Base-by-base conservation (phyloP, 2,113 vertebrate genomes). In the Sinocyclocheilus grahami region DNA sequence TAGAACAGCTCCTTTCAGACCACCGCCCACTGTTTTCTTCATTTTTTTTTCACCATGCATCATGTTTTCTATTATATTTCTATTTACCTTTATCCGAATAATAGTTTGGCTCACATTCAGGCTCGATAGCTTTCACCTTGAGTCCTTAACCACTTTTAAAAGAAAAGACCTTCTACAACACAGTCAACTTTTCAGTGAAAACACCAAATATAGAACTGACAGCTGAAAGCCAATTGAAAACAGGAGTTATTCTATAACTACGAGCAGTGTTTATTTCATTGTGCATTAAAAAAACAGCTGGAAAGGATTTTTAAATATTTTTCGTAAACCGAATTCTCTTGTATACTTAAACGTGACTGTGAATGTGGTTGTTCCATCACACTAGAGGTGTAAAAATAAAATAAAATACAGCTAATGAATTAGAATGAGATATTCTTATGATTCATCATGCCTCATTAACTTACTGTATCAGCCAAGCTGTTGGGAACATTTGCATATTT, bases 331-430 rank as follows among this genome's bases (percentile, higher is more conserved):
- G 4, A 37, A 22, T 62, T 22, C 11, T 80, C 12, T 42, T 24
- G 65, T 6, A 81, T 60, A n/a, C 14, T 48, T 53, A 53, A 67
- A n/a, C 8, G 39, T 48, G 62, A 18, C 39, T 30, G 62, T 67
- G n/a, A 82, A 67, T 67, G n/a, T 67, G 62, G 67, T 82, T 77
- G 12, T 37, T 37, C 30, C 8, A 3, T 39, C 62, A 78, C 69
- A 82, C 24, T 78, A 76, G 74, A 87, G 85, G 80, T 89, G 85
- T 83, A 86, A 86, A 84, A 87, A 86, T 87, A 84, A 84, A 76
- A 87, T 65, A 86, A 39, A 86, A 84, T 84, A 63, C 51, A 82
- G 85, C 82, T 88, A 89, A 89, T 85, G 82, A 89, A 78, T 69
- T 78, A 78, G 67, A 85, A 86, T 69, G 48, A 80, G 65, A 18